Base-by-base conservation (phyloP, 2,888 invertebrate genomes). In the Parnassius glacialis region DNA sequence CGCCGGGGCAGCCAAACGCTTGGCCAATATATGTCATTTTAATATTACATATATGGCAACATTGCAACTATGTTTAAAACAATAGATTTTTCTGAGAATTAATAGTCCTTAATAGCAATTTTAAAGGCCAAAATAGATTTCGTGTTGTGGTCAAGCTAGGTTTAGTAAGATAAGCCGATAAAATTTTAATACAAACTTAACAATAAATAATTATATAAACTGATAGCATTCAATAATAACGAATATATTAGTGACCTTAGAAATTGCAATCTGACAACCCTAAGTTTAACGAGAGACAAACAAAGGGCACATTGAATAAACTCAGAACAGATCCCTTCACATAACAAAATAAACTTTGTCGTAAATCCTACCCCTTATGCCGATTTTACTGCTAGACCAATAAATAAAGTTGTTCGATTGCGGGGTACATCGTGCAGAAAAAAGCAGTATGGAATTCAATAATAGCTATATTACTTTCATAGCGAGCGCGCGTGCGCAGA, bases 361-460 rank as follows among this genome's bases (percentile, higher is more conserved):
- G 81, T 89, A 88, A 89, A 86, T 78, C 77, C 75, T 71, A 79
- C 81, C 88, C 87, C 82, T 81, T 79, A 80, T 73, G 74, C 68
- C 76, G 74, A 81, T 83, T 87, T 85, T 85, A 87, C 83, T 84
- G 78, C 81, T 80, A 75, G 67, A 79, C 81, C 79, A 88, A 89
- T 89, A 90, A 90, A 90, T 90, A 90, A 87, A 85, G 80, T 83
- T 78, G 83, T 79, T 75, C 75, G 80, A 84, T 84, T 84, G 86
- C 80, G 81, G 85, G 81, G 76, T 75, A 67, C 59, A 54, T 62
- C 52, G 64, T 63, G 61, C 63, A 53, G 76, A 74, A 80, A 74
- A 70, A 70, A 73, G 69, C 66, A 64, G 61, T 57, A 64, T 52
- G 67, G 65, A 68, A 74, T 77, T 75, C 77, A 73, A 78, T 85